Conservation (phyloP, 2,113 vertebrate genomes). For the Proteles cristata region DNA sequence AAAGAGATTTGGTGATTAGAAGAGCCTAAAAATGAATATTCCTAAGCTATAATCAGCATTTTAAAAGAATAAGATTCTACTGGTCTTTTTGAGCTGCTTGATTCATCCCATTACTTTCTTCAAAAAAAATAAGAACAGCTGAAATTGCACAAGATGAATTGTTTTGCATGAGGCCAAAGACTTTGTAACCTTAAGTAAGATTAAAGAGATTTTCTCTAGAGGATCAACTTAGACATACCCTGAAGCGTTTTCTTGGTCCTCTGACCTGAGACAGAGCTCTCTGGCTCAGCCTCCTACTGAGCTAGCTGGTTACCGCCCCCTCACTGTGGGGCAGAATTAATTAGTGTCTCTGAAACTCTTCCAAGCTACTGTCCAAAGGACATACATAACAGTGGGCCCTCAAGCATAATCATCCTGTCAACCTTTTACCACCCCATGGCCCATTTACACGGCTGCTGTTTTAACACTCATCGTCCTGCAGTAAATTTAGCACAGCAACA, state of each 20-base stretch:
- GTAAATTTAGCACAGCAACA: constrained; percentile 68
- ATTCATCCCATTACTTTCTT: constrained; percentile 57
- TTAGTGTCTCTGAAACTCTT: constrained; percentile 72
- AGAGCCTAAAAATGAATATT: constrained; percentile 21
- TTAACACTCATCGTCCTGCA: constrained; percentile 39
- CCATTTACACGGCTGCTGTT: constrained; percentile 59
- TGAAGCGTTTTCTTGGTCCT: constrained; percentile 64
- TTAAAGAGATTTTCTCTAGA: constrained; percentile 66
- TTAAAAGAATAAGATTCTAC: constrained; percentile 40
- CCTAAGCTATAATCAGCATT: constrained; percentile 41
- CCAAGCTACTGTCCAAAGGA: constrained; percentile 70
- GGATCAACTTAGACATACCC: constrained; percentile 62
- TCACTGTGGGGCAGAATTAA: constrained; percentile 73
- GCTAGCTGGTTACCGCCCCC: constrained; percentile 10
- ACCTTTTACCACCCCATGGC: constrained; percentile 31
- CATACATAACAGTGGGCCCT: constrained; percentile 62
- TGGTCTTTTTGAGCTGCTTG: constrained; percentile 8
- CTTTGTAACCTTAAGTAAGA: constrained; percentile 72
- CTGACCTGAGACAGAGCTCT: constrained; percentile 62
- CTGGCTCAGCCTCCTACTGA: constrained; percentile 33
- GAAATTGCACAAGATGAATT: constrained; percentile 72
- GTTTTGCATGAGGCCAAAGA: constrained; percentile 71
- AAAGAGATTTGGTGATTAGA: constrained; percentile 28
- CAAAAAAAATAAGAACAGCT: constrained; percentile 51
- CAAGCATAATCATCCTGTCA: constrained; percentile 73